Base-by-base conservation (phyloP, 2,797 vertebrate genomes). In the Falco naumanni region DNA sequence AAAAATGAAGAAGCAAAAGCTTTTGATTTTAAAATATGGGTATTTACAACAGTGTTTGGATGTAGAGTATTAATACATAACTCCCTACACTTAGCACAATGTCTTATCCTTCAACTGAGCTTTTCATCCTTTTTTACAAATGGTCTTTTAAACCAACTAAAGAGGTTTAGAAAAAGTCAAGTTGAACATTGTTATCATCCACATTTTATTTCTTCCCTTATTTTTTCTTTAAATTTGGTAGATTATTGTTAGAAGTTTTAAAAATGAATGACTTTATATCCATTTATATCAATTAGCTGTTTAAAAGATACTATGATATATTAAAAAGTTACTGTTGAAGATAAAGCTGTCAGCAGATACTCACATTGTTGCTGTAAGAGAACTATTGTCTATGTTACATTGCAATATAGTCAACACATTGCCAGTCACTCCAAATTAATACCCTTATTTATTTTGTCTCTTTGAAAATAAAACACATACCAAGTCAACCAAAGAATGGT, bases 1-100 rank as follows among this genome's bases (percentile, higher is more conserved):
- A 93, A 90, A 94, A 96, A 74, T 69, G 41, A 95, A 95, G 21
- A 21, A 20, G 10, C 0, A 1, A 90, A 93, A 85, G 24, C 22
- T 82, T 85, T 81, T 94, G 54, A 80, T 70, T 84, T 94, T 83
- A 48, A 92, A 87, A 84, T 77, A 88, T 20, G 59, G 33, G 16
- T 95, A 93, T 83, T 96, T 78, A 71, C n/a, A 95, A 79, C 16
- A 77, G 29, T 28, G 11, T 71, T 91, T 64, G 17, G 90, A 78
- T 80, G 13, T 45, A 96, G 33, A 89, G 41, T 78, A 94, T 94
- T 90, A 92, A 95, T 68, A 88, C 18, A 86, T 72, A 84, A 22
- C 10, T 87, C 95, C 54, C 47, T 72, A 66, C 19, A 78, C 79
- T 56, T 72, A 82, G 41, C 31, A 78, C 41, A 65, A 56, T 47